Evolutionary conservation across 53 echinoderm and acorn worm species (phyloP).

Genomic region (Echinarachnius parma): DNA sequence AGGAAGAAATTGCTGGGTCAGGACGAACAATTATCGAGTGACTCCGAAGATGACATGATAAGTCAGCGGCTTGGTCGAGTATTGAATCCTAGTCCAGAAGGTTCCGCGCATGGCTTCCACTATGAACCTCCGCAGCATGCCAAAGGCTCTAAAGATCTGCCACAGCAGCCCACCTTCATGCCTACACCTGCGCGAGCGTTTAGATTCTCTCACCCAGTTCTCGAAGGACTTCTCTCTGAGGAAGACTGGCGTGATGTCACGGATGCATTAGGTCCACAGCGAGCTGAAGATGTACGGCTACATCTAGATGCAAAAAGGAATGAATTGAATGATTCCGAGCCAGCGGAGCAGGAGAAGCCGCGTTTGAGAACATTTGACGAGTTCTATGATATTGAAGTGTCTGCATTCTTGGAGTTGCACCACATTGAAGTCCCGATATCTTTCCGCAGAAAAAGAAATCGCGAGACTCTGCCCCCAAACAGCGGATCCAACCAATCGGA

Average conservation of each 20-base stretch:
- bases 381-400: not conserved
- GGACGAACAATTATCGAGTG: not conserved
- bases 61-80: constrained; percentile 12
- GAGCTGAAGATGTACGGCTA: no score
- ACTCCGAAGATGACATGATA: constrained; percentile 33
- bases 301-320: no score
- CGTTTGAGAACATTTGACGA: no score
- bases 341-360: not conserved
- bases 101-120: no score
- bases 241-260: no score
- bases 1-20: not conserved
- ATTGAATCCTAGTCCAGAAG: not conserved
- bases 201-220: constrained; percentile 13
- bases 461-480: no score
- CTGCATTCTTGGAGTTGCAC: constrained; percentile 24
- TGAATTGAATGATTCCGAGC: no score
- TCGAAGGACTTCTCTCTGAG: not conserved
- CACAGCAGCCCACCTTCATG: not conserved
- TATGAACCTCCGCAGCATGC: no score
- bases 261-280: no score
- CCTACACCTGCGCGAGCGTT: not conserved
- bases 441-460: not conserved
- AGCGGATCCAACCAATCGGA: no score
- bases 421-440: constrained; percentile 23
- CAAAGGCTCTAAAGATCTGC: no score